A percentile compares a stretch with the other conserved stretches of the same genome.
These are phyloP conservation scores for Characodon lateralis DNA, from an alignment of 2,797 vertebrate genomes.

Conservation along the genomic window DNA sequence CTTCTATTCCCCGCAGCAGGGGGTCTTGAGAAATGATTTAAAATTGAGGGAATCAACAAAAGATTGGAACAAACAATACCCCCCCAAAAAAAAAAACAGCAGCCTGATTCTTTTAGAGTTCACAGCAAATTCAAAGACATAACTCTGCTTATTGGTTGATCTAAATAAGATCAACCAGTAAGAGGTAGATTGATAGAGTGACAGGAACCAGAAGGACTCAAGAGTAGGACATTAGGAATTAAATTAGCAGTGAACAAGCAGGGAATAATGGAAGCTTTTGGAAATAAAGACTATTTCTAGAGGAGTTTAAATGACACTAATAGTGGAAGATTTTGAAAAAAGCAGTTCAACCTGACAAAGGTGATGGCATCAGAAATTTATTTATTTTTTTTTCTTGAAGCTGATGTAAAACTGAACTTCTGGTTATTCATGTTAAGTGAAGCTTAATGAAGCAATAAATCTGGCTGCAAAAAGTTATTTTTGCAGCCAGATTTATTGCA, in stretches of 20 bases:
- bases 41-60: conserved; percentile 2
- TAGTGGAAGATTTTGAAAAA: background rate
- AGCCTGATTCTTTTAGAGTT: background rate
- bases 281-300: background rate
- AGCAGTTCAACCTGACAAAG: background rate
- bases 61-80: background rate
- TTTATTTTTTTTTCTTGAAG: background rate
- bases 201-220: background rate
- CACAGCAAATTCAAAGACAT: background rate
- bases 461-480: too few relatives aligned
- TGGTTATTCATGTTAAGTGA: background rate
- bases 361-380: background rate
- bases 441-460: background rate
- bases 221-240: conserved; percentile 7
- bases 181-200: conserved; percentile 6
- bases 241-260: background rate
- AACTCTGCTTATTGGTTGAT: background rate
- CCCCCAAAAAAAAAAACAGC: background rate
- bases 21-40: background rate
- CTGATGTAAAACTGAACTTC: background rate
- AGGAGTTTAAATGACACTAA: background rate
- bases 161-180: background rate
- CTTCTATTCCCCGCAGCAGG: background rate
- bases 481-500: too few relatives aligned
- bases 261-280: background rate